These are phyloP conservation scores for Porites rus DNA, from an alignment of 92 coral and sea anemone genomes.

Conservation along the genomic window DNA sequence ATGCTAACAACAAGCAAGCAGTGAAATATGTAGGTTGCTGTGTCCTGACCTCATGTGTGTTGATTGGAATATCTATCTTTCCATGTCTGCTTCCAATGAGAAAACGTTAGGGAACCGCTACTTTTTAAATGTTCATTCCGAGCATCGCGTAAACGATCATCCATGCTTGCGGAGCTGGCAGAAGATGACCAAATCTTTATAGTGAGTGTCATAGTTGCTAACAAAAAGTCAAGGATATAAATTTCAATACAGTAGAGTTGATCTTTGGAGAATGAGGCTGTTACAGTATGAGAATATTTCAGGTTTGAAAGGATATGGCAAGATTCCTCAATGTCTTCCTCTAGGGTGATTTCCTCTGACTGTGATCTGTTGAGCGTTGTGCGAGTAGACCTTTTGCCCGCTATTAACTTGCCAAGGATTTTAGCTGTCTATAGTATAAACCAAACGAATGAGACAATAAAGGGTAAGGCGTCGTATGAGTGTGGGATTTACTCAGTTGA, in stretches of 20 bases:
- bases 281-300: not conserved
- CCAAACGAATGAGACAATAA: no score
- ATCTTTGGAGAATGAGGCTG: no score
- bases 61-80: not conserved
- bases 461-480: no score
- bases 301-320: slow-evolving; percentile 8
- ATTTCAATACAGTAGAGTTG: no score
- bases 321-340: slow-evolving; percentile 7
- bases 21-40: no score
- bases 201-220: not conserved
- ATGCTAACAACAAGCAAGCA: no score
- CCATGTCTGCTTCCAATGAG: slow-evolving; percentile 5
- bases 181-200: not conserved
- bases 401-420: not conserved
- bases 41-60: not conserved
- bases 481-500: not conserved
- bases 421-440: no score
- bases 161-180: not conserved
- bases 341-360: slow-evolving; percentile 19
- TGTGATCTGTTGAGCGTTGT: slow-evolving; percentile 28
- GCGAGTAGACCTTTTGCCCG: slow-evolving; percentile 15
- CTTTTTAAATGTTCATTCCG: not conserved
- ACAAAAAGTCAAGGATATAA: no score
- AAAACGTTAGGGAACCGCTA: not conserved
- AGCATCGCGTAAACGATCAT: slow-evolving; percentile 12